Evolutionary conservation across 2,888 invertebrate genomes (phyloP), one percentile per base, ranked within the genome.

Genomic region (Camptogramma bilineatum): DNA sequence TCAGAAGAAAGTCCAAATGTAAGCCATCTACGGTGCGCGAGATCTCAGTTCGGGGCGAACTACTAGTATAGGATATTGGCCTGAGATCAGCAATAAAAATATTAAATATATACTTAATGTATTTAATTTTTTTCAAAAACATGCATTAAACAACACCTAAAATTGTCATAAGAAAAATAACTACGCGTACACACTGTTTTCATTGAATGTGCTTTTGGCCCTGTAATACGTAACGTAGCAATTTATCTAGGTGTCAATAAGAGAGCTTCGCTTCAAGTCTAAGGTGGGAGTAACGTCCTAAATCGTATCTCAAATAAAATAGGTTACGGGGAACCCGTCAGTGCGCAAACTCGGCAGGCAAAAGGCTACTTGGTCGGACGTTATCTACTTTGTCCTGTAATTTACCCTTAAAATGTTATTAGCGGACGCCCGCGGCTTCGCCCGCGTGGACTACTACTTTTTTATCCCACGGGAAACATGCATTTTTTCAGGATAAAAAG

Each of bases 261-360:
- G 71, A 74, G 64, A 62, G 68, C 75, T 79, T 77, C 64, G 69
- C 8, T n/a, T 72, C 24, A 16, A 31, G 48, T 21, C 48, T 54
- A 55, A 54, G 55, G 51, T 74, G 52, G 57, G 64, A 55, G 58
- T 68, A 62, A 56, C 71, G 73, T 79, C 76, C 76, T 71, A 73
- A 82, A 80, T 78, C 74, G 76, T 76, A 72, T 79, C 76, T 76
- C 75, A 67, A 71, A 72, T 75, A 71, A 83, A 83, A 82, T 82
- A 80, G 83, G 82, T 82, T 84, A 81, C 75, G 77, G 73, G 75
- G 76, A 67, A 71, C 71, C 63, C 72, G 65, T 59, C 65, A 80
- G 72, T 84, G 83, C 83, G 85, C 84, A 85, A 79, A 82, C 86
- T 84, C 83, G 66, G 71, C 73, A 76, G 65, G 70, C 73, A 77